Evolutionary conservation across 2,797 vertebrate species (phyloP), one percentile per base, ranked within the genome.

Genomic region (Melanotaenia trifasciata): DNA sequence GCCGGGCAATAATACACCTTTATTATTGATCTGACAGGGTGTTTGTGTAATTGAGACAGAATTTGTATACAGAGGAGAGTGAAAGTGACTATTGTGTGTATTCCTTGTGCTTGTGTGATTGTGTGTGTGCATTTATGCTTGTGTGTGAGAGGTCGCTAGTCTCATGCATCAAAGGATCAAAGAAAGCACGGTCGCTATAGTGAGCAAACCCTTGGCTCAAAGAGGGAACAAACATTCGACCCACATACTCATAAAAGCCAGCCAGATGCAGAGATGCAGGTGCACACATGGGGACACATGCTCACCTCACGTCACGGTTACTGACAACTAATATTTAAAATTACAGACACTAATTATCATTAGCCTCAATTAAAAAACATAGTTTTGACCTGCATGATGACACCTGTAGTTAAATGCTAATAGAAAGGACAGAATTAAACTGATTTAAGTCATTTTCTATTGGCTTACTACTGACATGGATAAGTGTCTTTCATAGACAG

Each of bases 151-250:
- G 75, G 85, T 84, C n/a, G 59, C 73, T 76, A 74, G 83, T 88
- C 84, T 91, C 79, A 54, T 80, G 85, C 85, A 90, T 89, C 81
- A 84, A 74, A 77, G 80, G 87, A 93, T 92, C 87, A 92, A 92
- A 92, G 78, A 57, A 59, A 84, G 81, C 82, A 67, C 9, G 72
- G 87, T 86, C 80, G 67, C 84, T 80, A 85, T 63, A 38, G 84
- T 24, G 78, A 90, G 85, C 85, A 88, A 87, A 86, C 86, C 85
- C 81, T 84, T 16, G 66, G 78, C 86, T 85, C 79, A 84, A 85
- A 90, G 86, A 71, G 79, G 51, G 70, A 80, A 81, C 72, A 82
- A 77, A 83, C 83, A 80, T 77, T 78, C 51, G 5, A 58, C 74
- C 69, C 64, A 58, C 80, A 74, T 45, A 60, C 68, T 83, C 64